Base-by-base conservation (phyloP, 2,113 vertebrate species). In the Myotis yumanensis region DNA sequence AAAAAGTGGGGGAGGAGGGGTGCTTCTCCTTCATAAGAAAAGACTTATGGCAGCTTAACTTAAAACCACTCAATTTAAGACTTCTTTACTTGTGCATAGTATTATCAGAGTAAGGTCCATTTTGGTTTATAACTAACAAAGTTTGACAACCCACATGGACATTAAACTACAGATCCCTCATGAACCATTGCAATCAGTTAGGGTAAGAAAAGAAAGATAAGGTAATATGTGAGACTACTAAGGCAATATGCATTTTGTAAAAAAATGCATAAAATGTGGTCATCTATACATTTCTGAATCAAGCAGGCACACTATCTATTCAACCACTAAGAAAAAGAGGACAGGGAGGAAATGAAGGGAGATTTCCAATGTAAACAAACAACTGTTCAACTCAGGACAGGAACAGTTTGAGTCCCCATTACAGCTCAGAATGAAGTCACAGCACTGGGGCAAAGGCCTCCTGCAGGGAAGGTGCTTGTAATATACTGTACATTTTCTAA, bases 401-500 rank as follows among this genome's bases (percentile, higher is more conserved):
- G 57, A 7, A 18, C 62, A 11, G 18, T 1, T 12, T 14, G n/a
- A 52, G 5, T 43, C 64, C 75, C 57, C 9, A 18, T 3, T 1
- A n/a, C 0, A 5, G 46, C 23, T 79, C 51, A 57, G 32, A 48
- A 64, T 1, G 7, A 88, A 62, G 64, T 17, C 66, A 25, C 6
- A 9, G 79, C 15, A 25, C 18, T 23, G 23, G 7, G 0, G 1
- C 1, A 0, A 23, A 8, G 46, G 15, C 22, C 77, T 68, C 46
- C 62, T 17, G 18, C 4, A 28, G 51, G 5, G 54, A 54, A 22
- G 40, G 28, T 14, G 2, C 71, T 18, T 25, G 11, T 11, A 4
- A 8, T 0, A 4, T 4, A 22, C 35, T 9, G 12, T 5, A 7
- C 14, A 10, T 4, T 2, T 43, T 30, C 59, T 30, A 7, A 9